A percentile compares a stretch with the other conserved stretches of the same genome.
Evolutionary conservation across 2,888 invertebrate genomes (phyloP).

Genomic region (Erannis defoliaria): DNA sequence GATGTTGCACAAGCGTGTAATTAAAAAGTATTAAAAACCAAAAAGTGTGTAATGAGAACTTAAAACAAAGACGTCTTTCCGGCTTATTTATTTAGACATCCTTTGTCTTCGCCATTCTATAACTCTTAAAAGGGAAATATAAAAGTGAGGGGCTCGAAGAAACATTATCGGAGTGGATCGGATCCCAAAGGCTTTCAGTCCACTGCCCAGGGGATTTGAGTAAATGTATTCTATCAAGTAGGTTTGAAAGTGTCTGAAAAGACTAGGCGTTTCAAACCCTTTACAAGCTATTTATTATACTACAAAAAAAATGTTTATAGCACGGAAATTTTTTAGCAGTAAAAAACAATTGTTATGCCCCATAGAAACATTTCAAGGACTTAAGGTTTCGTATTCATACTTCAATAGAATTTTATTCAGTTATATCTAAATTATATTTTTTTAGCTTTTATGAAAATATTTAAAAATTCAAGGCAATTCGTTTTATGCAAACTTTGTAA

Average conservation of each 20-base stretch:
- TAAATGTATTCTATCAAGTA: conserved; percentile 54
- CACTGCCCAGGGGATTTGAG: conserved; percentile 56
- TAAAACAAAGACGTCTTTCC: conserved; percentile 27
- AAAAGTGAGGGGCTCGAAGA: conserved; percentile 56
- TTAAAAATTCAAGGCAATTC: too few relatives aligned
- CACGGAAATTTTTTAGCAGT: too few relatives aligned
- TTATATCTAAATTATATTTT: too few relatives aligned
- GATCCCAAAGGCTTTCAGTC: conserved; percentile 63
- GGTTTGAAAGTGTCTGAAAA: conserved; percentile 50
- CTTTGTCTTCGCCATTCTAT: conserved; percentile 45
- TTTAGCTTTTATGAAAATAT: too few relatives aligned
- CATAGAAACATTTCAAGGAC: too few relatives aligned
- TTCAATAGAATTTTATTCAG: too few relatives aligned
- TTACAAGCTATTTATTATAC: too few relatives aligned
- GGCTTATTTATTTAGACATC: conserved; percentile 33
- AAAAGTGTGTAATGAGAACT: conserved; percentile 15
- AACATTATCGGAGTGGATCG: conserved; percentile 65
- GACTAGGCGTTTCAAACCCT: conserved; percentile 27
- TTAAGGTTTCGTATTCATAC: too few relatives aligned
- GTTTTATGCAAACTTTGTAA: too few relatives aligned
- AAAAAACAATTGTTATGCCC: too few relatives aligned
- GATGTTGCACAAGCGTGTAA: conserved; percentile 6
- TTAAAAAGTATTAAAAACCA: conserved; percentile 16
- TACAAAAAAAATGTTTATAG: too few relatives aligned
- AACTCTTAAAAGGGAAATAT: conserved; percentile 53